Evolutionary conservation across 2,113 vertebrate species (phyloP), one percentile per base, ranked within the genome.

Genomic region (Himantopus leucocephalus): DNA sequence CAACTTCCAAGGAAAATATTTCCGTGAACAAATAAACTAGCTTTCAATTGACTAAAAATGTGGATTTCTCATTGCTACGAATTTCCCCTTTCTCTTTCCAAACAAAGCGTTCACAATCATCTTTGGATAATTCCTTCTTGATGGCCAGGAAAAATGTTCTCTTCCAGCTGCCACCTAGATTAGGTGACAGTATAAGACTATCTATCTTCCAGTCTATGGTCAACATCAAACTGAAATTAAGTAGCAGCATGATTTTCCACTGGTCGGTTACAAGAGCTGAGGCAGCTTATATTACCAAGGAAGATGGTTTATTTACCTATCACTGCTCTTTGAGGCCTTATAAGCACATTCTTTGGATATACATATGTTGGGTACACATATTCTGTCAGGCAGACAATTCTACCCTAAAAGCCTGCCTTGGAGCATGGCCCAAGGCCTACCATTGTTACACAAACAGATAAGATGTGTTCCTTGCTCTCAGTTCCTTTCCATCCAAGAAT

Each of bases 1-100:
- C 47, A 93, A 94, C 71, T 86, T 97, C 93, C 93, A 93, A 84
- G 70, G 88, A 93, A 97, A 95, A 56, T 84, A 94, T 75, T 93
- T 94, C 85, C 26, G 4, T 80, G 85, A 87, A 94, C 73, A 97
- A 96, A 85, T 95, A 95, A 84, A 79, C 47, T 85, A 93, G 45
- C 45, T 94, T 94, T 87, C 70, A 94, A 71, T 43, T 23, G 55
- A 67, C 55, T 76, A 76, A 89, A 94, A 95, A 86, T 47, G 53
- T 93, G 88, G 74, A 37, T 85, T 92, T 96, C 83, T 95, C 96
- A 90, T 82, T 84, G 73, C 71, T 74, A 70, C 23, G 55, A 41
- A 89, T 94, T 94, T 91, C 86, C 85, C 70, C 43, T 66, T 91
- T 85, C 64, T 85, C 62, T 29, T 92, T 96, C 92, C 88, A 96